Base-by-base conservation (phyloP, 30 jellyfish, hydroid and myxozoan species). In the Haliclystus octoradiatus region DNA sequence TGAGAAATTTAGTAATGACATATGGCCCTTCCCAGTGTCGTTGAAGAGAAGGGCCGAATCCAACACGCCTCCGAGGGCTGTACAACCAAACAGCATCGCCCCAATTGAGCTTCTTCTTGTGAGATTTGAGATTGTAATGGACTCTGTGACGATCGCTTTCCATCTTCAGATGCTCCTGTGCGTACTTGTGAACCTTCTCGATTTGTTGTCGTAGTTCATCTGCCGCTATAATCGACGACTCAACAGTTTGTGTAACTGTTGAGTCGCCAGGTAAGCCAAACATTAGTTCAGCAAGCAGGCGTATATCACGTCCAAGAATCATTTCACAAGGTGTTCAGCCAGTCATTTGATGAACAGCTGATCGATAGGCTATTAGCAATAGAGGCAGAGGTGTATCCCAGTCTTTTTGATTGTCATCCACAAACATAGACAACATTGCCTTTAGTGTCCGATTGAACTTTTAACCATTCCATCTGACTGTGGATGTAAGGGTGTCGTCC, bases 341-440 rank as follows among this genome's bases (percentile, higher is more conserved):
- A 40, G 57, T 40, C 19, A 19, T 40, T 19, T 40, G 9, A 19
- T 40, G 57, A 9, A 40, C 57, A 40, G 57, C 57, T 40, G 57
- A 40, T 40, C 57, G 57, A 40, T 40, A 40, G 9, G 57, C 19
- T 19, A 40, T 40, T 40, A 40, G 57, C 19, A 40, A 19, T 40
- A 40, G 19, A 19, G 57, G 57, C 19, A 40, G 9, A 19, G 9
- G 57, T 9, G 19, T 40, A 40, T 40, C 57, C 57, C 57, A 40
- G 19, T 40, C 57, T 40, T 19, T 5, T 19, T 40, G 57, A 19
- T 40, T 40, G 57, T 40, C 57, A 40, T 40, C 57, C 57, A 40
- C 57, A 40, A 40, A 40, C 57, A 40, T 40, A 5, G 57, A 40
- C 57, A 40, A 19, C 57, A 40, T 40, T 40, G 57, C 57, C 57